phyloP scores from a whole-genome alignment of 1,140 invertebrate genomes.

The Drosophila pseudoananassae region DNA sequence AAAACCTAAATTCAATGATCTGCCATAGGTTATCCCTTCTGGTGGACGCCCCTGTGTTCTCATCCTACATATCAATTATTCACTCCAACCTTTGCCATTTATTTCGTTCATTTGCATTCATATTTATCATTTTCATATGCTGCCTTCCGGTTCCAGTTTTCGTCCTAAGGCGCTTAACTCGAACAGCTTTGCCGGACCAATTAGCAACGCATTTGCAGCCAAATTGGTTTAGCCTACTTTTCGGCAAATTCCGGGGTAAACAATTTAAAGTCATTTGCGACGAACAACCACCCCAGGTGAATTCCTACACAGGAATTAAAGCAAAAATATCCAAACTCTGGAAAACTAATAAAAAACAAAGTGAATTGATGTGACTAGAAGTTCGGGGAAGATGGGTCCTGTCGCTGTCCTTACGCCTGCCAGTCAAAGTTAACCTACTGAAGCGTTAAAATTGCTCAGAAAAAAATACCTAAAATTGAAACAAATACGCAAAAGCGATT shows the following conservation, averaged over 20 bases:
- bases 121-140: slow-evolving; percentile 77
- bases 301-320: slow-evolving; percentile 27
- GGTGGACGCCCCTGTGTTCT: neutral
- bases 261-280: slow-evolving; percentile 17
- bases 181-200: slow-evolving; percentile 47
- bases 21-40: neutral
- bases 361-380: slow-evolving; percentile 15
- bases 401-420: slow-evolving; percentile 55
- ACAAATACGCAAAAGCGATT: slow-evolving; percentile 73
- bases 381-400: slow-evolving; percentile 15
- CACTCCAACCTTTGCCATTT: slow-evolving; percentile 10
- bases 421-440: slow-evolving; percentile 78
- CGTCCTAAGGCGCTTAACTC: slow-evolving; percentile 63
- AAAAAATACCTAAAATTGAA: slow-evolving; percentile 70
- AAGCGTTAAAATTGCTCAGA: slow-evolving; percentile 80
- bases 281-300: slow-evolving; percentile 51
- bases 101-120: slow-evolving; percentile 51
- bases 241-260: neutral
- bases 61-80: neutral
- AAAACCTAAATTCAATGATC: too few relatives aligned
- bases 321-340: slow-evolving; percentile 49
- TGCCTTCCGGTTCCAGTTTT: slow-evolving; percentile 36
- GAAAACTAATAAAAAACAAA: slow-evolving; percentile 42
- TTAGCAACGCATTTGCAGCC: slow-evolving; percentile 69
- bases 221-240: slow-evolving; percentile 66